These are phyloP conservation scores for Fistularia commersonii DNA, from an alignment of 2,797 vertebrate genomes.

Conservation along the genomic window DNA sequence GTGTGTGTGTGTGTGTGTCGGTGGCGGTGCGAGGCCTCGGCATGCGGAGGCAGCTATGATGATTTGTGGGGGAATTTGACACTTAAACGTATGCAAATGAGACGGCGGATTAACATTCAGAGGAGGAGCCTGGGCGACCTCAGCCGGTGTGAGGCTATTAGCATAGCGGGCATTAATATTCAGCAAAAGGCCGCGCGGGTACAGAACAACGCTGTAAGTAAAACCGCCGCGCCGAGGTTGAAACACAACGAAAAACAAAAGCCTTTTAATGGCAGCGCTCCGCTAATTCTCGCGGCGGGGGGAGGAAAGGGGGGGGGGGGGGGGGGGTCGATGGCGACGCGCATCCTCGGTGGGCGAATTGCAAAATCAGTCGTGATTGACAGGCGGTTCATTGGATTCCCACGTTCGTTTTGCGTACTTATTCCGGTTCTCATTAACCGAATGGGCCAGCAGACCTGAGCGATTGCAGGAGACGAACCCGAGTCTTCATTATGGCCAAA, in stretches of 20 bases:
- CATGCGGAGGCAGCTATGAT: constrained; percentile 45
- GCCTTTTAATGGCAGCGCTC: constrained; percentile 55
- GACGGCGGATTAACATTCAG: constrained; percentile 75
- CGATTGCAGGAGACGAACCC: constrained; percentile 52
- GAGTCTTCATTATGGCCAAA: constrained; percentile 68
- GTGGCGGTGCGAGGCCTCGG: constrained; percentile 19
- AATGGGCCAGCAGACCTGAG: constrained; percentile 52
- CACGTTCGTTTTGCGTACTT: constrained; percentile 46
- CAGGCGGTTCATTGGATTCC: constrained; percentile 55
- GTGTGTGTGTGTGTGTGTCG: constrained; percentile 13
- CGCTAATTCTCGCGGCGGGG: constrained; percentile 42
- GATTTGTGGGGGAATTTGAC: constrained; percentile 72
- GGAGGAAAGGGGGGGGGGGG: not conserved
- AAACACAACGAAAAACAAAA: constrained; percentile 61
- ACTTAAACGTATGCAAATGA: constrained; percentile 77
- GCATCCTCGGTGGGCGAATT: constrained; percentile 38
- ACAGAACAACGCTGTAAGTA: constrained; percentile 67
- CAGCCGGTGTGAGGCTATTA: constrained; percentile 71
- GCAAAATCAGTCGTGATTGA: constrained; percentile 59
- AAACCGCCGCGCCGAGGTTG: constrained; percentile 57
- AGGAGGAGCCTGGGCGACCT: constrained; percentile 76
- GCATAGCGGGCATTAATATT: constrained; percentile 77
- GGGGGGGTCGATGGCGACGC: constrained; percentile 6
- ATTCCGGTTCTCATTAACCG: constrained; percentile 63
- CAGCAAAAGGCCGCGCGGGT: constrained; percentile 51